Evolutionary conservation across 30 jellyfish, hydroid and myxozoan genomes (phyloP).

Genomic region (Morbakka virulenta): DNA sequence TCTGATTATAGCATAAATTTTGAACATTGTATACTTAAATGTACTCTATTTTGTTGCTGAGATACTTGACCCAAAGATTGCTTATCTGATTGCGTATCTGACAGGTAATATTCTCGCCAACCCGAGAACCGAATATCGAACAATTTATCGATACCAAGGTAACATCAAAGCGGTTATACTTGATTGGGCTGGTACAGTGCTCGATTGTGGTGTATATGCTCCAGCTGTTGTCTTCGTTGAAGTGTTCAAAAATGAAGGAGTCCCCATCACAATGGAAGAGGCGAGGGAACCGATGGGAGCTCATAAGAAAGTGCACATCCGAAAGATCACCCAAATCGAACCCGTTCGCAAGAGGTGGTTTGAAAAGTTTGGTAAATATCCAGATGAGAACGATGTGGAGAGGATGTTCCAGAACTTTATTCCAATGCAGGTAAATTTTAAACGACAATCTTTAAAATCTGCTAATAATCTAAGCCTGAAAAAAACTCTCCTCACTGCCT

Average conservation of each 20-base stretch:
- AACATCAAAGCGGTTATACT: conserved; percentile 85
- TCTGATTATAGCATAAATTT: no score
- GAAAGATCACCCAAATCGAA: conserved; percentile 84
- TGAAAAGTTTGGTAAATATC: conserved; percentile 74
- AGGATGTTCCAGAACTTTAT: conserved; percentile 84
- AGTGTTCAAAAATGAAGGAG: conserved; percentile 87
- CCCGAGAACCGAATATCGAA: conserved; percentile 85
- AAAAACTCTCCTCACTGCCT: not conserved
- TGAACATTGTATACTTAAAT: no score
- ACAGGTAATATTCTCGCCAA: conserved; percentile 71
- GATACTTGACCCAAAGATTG: no score
- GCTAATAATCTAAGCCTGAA: no score
- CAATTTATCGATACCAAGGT: conserved; percentile 81
- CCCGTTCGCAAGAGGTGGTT: conserved; percentile 90
- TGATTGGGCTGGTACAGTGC: conserved; percentile 98
- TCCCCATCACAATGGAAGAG: conserved; percentile 92
- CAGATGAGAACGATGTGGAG: conserved; percentile 84
- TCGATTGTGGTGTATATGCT: conserved; percentile 97
- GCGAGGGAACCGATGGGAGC: conserved; percentile 99
- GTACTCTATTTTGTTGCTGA: no score
- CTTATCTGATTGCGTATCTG: no score
- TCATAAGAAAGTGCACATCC: conserved; percentile 82
- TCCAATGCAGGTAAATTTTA: conserved; percentile 99
- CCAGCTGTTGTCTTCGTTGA: conserved; percentile 94
- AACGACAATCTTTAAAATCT: not conserved